Conservation (phyloP, 2,888 invertebrate genomes). For the Acanthosepion esculentum region DNA sequence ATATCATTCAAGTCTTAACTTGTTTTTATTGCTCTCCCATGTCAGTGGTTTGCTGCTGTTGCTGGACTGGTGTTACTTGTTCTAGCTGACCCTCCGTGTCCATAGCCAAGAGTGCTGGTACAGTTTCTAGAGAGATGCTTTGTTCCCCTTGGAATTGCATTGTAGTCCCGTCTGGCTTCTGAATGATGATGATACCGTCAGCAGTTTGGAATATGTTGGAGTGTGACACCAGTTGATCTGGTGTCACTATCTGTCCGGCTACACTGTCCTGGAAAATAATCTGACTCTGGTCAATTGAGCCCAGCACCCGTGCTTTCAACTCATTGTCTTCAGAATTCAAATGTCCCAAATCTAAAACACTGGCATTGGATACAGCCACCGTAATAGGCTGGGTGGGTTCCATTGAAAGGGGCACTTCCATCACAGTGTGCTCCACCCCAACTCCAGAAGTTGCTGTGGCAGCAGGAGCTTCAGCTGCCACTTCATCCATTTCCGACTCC, state of each 20-base stretch:
- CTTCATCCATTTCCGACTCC: background rate
- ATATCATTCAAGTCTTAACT: background rate
- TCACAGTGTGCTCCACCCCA: background rate
- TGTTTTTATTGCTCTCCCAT: constrained; percentile 35
- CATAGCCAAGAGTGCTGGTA: constrained; percentile 73
- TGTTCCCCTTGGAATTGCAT: constrained; percentile 71
- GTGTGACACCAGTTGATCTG: constrained; percentile 53
- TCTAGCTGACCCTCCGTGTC: constrained; percentile 60
- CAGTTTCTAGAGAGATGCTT: constrained; percentile 71
- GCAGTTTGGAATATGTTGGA: constrained; percentile 69
- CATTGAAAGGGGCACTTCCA: constrained; percentile 37
- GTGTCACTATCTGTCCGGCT: constrained; percentile 51
- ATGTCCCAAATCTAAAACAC: constrained; percentile 7
- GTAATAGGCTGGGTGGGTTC: background rate
- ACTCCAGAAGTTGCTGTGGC: background rate
- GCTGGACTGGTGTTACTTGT: constrained; percentile 53
- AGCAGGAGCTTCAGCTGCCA: background rate
- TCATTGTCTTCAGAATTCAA: constrained; percentile 36
- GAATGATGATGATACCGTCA: constrained; percentile 70
- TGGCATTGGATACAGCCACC: constrained; percentile 12
- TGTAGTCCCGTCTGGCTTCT: constrained; percentile 71
- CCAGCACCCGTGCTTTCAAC: constrained; percentile 1
- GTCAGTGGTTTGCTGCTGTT: constrained; percentile 51
- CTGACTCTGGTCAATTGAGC: constrained; percentile 46
- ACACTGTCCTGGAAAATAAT: constrained; percentile 50